phyloP scores from a whole-genome alignment of 2,113 vertebrate species.

The Tyto alba region DNA sequence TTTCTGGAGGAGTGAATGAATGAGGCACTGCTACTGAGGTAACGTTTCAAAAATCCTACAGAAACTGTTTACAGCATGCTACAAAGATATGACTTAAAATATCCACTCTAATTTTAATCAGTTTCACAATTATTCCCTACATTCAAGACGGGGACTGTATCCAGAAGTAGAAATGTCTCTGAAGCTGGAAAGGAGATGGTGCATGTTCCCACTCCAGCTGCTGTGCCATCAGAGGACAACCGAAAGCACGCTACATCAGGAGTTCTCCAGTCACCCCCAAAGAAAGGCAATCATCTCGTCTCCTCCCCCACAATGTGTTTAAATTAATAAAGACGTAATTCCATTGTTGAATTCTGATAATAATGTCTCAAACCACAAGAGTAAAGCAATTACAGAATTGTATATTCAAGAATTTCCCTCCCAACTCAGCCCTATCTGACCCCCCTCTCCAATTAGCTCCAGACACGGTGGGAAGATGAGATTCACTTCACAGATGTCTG shows the following conservation, averaged over 20 bases:
- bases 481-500: background rate
- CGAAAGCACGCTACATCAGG: accelerated
- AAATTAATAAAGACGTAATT: background rate
- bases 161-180: background rate
- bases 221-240: accelerated
- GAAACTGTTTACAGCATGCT: background rate
- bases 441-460: background rate
- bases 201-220: background rate
- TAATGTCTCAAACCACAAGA: background rate
- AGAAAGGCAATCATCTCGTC: background rate
- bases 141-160: background rate
- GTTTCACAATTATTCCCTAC: background rate
- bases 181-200: background rate
- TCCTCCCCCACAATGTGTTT: background rate
- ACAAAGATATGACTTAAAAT: background rate
- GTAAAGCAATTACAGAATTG: background rate
- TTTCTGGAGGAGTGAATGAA: background rate
- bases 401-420: background rate
- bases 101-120: background rate
- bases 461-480: background rate
- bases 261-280: background rate
- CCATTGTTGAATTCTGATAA: background rate
- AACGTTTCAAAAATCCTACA: background rate
- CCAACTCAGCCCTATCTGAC: background rate
- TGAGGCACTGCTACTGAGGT: too few relatives aligned